phyloP scores from a whole-genome alignment of 1,140 invertebrate genomes.

The Drosophila melanica region DNA sequence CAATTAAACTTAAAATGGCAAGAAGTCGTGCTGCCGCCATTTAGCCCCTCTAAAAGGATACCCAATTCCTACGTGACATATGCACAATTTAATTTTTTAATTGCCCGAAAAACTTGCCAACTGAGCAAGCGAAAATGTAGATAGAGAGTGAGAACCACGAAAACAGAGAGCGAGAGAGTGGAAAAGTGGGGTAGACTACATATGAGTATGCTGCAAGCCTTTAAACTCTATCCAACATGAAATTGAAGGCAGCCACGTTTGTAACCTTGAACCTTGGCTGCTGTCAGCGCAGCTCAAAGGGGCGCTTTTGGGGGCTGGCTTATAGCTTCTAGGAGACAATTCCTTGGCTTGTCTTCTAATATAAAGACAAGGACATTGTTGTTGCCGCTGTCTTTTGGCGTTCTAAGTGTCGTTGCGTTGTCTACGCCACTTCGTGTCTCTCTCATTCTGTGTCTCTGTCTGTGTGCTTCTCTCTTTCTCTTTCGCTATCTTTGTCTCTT shows the following conservation, averaged over 20 bases:
- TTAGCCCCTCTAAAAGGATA: conserved; percentile 32
- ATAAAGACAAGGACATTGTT: conserved; percentile 66
- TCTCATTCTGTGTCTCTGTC: neutral
- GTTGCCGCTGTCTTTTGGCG: conserved; percentile 26
- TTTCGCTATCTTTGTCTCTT: conserved; percentile 31
- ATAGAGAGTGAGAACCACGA: no score
- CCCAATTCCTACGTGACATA: conserved; percentile 63
- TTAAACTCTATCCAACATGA: conserved; percentile 2
- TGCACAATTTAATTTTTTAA: conserved; percentile 80
- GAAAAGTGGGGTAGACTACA: neutral
- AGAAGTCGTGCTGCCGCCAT: conserved; percentile 36
- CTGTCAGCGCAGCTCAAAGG: conserved; percentile 9
- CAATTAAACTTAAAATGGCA: conserved; percentile 75
- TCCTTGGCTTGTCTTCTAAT: conserved; percentile 53
- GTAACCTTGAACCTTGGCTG: conserved; percentile 69
- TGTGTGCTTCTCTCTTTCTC: neutral
- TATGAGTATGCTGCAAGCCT: conserved; percentile 2
- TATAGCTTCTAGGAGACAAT: conserved; percentile 30
- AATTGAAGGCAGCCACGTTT: conserved; percentile 43
- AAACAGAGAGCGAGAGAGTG: no score
- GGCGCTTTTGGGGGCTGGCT: neutral
- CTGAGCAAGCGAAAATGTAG: neutral
- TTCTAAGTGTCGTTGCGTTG: conserved; percentile 24
- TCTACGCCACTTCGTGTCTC: conserved; percentile 40
- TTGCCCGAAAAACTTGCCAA: conserved; percentile 67